Percentiles rank a stretch among this genome's conserved stretches.
Evolutionary conservation across 2,113 vertebrate genomes (phyloP).

Genomic region (Emydocephalus ijimae): DNA sequence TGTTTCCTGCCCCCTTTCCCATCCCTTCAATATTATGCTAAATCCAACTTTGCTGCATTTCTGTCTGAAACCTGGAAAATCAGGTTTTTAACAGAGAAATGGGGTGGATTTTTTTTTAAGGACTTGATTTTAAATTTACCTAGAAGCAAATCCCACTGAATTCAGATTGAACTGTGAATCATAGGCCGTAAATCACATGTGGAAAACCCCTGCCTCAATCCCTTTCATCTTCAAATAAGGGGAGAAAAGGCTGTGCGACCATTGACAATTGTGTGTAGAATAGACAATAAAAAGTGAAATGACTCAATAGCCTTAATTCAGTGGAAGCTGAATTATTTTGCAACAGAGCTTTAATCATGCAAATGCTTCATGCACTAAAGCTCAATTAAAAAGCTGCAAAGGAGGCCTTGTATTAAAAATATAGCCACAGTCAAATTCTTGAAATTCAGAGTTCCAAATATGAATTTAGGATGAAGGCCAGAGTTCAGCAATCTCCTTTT

Average conservation of each 20-base stretch:
- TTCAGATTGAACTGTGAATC: not conserved
- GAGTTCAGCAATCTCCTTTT: constrained; percentile 43
- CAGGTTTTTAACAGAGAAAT: not conserved
- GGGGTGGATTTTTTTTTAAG: not conserved
- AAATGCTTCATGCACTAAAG: constrained; percentile 42
- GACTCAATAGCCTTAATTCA: not conserved
- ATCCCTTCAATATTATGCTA: not conserved
- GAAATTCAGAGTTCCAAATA: constrained; percentile 36
- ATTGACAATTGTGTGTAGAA: not conserved
- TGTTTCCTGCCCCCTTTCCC: not conserved
- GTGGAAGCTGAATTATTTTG: accelerated
- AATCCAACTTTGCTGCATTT: not conserved
- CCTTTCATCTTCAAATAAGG: not conserved
- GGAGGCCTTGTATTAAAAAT: constrained; percentile 47
- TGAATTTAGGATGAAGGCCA: constrained; percentile 37
- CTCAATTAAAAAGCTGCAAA: constrained; percentile 52
- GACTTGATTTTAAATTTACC: not conserved
- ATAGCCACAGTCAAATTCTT: constrained; percentile 42
- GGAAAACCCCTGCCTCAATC: not conserved
- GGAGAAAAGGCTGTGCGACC: too few species aligned
- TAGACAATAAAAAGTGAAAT: not conserved
- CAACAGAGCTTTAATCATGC: not conserved
- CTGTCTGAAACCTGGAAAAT: not conserved
- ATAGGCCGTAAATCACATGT: not conserved
- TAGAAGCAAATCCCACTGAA: not conserved